phyloP scores from a whole-genome alignment of 2,113 vertebrate genomes.

The Phyllostomus discolor region DNA sequence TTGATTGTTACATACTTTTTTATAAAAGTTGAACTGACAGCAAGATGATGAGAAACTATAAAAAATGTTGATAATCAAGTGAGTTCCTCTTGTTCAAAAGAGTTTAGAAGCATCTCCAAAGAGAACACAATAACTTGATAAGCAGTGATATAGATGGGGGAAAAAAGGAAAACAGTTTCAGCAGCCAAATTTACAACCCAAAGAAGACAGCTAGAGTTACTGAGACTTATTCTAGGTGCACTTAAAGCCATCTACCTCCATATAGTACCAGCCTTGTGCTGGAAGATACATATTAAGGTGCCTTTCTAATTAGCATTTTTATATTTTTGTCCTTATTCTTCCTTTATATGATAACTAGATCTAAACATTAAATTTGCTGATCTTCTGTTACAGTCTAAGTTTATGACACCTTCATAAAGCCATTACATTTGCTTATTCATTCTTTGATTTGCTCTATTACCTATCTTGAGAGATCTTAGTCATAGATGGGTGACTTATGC shows the following conservation, averaged over 20 bases:
- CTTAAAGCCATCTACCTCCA: not conserved
- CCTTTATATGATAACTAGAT: not conserved
- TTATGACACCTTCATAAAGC: conserved; percentile 19
- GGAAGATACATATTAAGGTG: not conserved
- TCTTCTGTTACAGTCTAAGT: not conserved
- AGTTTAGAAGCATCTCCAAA: not conserved
- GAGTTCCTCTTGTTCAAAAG: not conserved
- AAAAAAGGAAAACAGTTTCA: not conserved
- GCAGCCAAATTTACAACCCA: not conserved
- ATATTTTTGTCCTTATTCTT: not conserved
- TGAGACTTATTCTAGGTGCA: not conserved
- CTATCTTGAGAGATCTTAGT: not conserved
- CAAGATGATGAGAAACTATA: not conserved
- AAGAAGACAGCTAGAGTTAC: not conserved
- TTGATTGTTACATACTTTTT: not conserved
- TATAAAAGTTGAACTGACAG: not conserved
- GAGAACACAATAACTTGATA: not conserved
- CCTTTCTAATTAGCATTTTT: not conserved
- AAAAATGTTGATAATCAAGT: not conserved
- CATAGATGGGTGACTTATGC: conserved; percentile 1
- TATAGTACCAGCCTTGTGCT: not conserved
- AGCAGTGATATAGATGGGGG: not conserved
- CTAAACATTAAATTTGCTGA: conserved; percentile 5
- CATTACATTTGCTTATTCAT: conserved; percentile 34
- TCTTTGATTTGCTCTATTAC: conserved; percentile 12